phyloP scores from a whole-genome alignment of 2,113 vertebrate species.

The Eretmochelys imbricata region DNA sequence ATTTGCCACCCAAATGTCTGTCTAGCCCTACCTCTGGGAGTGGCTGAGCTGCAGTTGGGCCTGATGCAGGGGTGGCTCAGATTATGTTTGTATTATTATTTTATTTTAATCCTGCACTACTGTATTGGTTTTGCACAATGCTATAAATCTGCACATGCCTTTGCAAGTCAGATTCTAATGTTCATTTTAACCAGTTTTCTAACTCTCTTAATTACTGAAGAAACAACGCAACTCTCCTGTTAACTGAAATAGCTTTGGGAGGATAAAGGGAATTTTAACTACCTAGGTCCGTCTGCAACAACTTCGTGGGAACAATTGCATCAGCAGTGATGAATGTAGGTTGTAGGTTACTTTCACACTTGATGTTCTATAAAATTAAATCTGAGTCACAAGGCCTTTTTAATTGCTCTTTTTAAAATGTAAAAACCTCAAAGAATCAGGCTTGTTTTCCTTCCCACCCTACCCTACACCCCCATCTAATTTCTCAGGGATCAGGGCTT shows the following conservation, averaged over 20 bases:
- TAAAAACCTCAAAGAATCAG: neutral
- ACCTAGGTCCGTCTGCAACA: neutral
- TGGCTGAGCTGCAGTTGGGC: neutral
- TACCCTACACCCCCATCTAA: neutral
- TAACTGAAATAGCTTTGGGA: slow-evolving; percentile 60
- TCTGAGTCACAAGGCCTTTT: neutral
- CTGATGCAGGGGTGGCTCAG: neutral
- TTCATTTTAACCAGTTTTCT: slow-evolving; percentile 68
- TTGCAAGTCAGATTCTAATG: neutral
- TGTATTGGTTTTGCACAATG: neutral
- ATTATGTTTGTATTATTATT: neutral
- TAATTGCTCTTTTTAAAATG: neutral
- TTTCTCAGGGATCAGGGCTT: neutral
- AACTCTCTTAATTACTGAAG: slow-evolving; percentile 29
- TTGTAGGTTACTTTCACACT: neutral
- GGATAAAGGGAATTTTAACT: slow-evolving; percentile 4
- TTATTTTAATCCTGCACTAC: slow-evolving; percentile 11
- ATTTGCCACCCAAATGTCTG: neutral
- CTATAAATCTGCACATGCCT: neutral
- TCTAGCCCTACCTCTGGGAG: accelerated
- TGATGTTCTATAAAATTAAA: neutral
- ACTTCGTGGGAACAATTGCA: neutral
- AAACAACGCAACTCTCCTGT: slow-evolving; percentile 7
- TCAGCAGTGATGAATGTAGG: neutral
- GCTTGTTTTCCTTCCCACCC: neutral